phyloP scores from a whole-genome alignment of 2,888 invertebrate genomes.

The Aphodius granarius region DNA sequence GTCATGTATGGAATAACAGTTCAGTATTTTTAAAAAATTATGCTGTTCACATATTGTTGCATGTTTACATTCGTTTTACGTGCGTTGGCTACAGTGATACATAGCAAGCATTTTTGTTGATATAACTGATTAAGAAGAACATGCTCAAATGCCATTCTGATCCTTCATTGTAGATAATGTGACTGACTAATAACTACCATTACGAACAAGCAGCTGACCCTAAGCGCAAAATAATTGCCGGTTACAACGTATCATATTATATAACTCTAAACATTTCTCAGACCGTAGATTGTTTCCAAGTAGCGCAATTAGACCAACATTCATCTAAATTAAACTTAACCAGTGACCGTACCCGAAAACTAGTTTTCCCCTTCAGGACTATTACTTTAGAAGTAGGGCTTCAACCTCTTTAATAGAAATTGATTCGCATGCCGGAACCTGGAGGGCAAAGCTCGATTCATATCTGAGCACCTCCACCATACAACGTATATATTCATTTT shows the following conservation, averaged over 20 bases:
- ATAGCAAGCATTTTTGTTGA: too few species aligned
- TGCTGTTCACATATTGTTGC: too few species aligned
- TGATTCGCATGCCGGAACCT: neutral
- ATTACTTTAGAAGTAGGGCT: neutral
- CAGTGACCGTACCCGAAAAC: neutral
- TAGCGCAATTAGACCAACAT: neutral
- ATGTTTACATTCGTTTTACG: too few species aligned
- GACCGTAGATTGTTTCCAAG: neutral
- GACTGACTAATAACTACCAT: neutral
- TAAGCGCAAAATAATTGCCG: neutral
- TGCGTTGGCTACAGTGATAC: too few species aligned
- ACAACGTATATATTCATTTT: neutral
- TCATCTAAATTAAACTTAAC: neutral
- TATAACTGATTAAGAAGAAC: too few species aligned
- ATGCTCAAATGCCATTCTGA: too few species aligned
- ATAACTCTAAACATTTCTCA: neutral
- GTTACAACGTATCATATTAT: neutral
- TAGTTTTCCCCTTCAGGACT: neutral
- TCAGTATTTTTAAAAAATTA: too few species aligned
- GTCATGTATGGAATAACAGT: too few species aligned
- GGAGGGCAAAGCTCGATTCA: neutral
- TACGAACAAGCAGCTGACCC: neutral
- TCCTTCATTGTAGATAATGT: too few species aligned
- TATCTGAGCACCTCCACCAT: neutral
- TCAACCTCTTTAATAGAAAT: neutral